Evolutionary conservation across 2,797 vertebrate species (phyloP).

Genomic region (Gymnocypris eckloni): DNA sequence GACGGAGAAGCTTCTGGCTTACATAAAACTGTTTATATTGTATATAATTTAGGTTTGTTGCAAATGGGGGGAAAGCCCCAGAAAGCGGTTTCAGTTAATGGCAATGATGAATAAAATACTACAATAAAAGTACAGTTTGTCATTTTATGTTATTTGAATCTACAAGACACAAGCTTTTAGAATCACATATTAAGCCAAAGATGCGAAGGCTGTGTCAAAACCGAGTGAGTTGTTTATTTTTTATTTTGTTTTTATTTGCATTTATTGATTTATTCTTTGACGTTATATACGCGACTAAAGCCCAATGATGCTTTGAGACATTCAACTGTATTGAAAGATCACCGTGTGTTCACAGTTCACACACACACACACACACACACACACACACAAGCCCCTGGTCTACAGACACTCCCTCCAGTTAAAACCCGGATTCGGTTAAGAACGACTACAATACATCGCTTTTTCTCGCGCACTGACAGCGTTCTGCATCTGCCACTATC

Average conservation of each 20-base stretch:
- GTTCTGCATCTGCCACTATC: constrained; percentile 1
- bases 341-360: not conserved
- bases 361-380: no score
- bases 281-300: not conserved
- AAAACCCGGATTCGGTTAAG: not conserved
- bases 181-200: not conserved
- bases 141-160: not conserved
- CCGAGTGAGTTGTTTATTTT: not conserved
- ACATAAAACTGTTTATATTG: not conserved
- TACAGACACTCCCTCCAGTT: constrained; percentile 31
- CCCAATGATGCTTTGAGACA: not conserved
- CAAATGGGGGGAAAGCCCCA: not conserved
- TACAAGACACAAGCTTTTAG: not conserved
- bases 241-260: not conserved
- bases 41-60: not conserved
- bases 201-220: not conserved
- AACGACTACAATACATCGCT: not conserved
- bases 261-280: not conserved
- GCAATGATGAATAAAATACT: not conserved
- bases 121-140: not conserved
- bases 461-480: not conserved
- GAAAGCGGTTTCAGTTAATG: not conserved
- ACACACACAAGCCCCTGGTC: not conserved
- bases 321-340: not conserved
- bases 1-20: not conserved